Evolutionary conservation across 2,797 vertebrate species (phyloP).

Genomic region (Myotis vivesi): DNA sequence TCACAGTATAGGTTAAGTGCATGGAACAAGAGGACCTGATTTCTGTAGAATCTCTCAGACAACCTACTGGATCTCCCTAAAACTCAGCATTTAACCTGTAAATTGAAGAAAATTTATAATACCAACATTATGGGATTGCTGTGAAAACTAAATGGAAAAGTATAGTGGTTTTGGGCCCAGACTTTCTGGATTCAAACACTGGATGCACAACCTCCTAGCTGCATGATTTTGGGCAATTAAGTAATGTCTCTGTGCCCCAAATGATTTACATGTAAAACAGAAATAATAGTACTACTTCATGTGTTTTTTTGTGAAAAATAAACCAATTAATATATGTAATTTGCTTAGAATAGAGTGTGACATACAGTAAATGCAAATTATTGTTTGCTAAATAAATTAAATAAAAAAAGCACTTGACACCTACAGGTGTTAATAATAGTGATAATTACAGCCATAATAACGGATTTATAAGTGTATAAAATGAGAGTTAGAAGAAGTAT

Average conservation of each 20-base stretch:
- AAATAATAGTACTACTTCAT: background rate
- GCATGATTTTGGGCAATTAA: background rate
- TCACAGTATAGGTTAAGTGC: background rate
- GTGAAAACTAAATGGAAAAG: background rate
- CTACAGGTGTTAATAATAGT: background rate
- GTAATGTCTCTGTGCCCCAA: background rate
- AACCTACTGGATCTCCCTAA: background rate
- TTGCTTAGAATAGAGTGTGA: background rate
- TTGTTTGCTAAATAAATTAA: background rate
- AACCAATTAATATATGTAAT: background rate
- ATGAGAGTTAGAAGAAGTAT: background rate
- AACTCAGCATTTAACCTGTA: background rate
- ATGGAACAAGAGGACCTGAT: background rate
- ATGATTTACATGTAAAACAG: background rate
- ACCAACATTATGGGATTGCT: background rate
- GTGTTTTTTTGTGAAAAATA: background rate
- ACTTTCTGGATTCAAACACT: slow-evolving; percentile 5
- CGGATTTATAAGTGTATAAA: background rate
- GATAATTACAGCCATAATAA: background rate
- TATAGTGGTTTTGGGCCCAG: background rate
- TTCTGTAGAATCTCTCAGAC: background rate
- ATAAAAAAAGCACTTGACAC: background rate
- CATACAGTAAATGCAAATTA: background rate
- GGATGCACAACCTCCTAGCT: background rate
- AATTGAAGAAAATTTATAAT: background rate